Base-by-base conservation (phyloP, 2,113 vertebrate genomes). In the Siphamia tubifer region DNA sequence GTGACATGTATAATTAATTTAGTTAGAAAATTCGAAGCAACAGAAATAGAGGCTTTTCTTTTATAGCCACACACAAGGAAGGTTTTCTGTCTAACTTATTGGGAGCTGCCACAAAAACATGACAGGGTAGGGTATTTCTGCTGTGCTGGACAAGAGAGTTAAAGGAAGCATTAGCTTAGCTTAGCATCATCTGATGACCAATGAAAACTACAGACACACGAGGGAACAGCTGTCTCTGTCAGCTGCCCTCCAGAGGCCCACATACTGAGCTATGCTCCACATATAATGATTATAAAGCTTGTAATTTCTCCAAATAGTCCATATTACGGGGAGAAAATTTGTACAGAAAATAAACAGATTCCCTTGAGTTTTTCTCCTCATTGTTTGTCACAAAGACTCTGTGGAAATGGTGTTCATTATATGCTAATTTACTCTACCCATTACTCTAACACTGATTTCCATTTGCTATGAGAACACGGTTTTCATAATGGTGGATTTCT, bases 71-170 rank as follows among this genome's bases (percentile, higher is more conserved):
- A 38, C 28, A 42, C 36, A 43, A 5, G 1, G 13, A 48, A 16
- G 17, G 9, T 36, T 34, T 48, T 35, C 20, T 54, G 9, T 62
- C 23, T 28, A 62, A 69, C 51, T 54, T 24, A 42, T 13, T 44
- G 17, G 28, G 30, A n/a, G 67, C 88, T 92, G 89, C 86, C 91
- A 92, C 64, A 82, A 92, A 91, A 92, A 92, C 68, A 87, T 91
- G 91, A 81, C 89, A 21, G 69, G 20, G 77, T 69, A 21, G 69
- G 20, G 77, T 69, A 28, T 76, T 68, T 77, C 21, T 77, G 42
- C 67, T 62, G 42, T 30, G 8, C 53, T 44, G 53, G 25, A 58
- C 63, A 73, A 34, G 35, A 32, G 30, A 8, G 23, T 35, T 42
- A 57, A 21, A 28, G 30, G 39, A 63, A 64, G 48, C 66, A 47